A percentile compares a stretch with the other conserved stretches of the same genome.
These are phyloP conservation scores for Melikaiella ostensackeni DNA, from an alignment of 2,888 invertebrate species.

Conservation along the genomic window DNA sequence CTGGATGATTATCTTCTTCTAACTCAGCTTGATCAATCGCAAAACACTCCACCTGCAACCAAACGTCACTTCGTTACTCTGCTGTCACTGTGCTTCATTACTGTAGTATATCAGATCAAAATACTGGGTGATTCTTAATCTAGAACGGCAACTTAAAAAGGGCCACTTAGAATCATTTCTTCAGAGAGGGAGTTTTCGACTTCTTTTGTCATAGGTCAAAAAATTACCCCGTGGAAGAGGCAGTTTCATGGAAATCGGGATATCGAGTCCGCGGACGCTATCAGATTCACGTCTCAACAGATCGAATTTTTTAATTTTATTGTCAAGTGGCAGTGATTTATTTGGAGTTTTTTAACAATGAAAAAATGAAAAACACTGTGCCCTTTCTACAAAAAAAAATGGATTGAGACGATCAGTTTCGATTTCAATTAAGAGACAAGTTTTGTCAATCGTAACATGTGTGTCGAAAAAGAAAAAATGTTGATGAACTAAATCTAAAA, in stretches of 20 bases:
- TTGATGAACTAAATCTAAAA: too few relatives aligned
- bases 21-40: conserved; percentile 83
- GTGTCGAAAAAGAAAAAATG: too few relatives aligned
- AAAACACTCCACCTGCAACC: conserved; percentile 84
- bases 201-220: background rate
- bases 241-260: background rate
- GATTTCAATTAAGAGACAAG: too few relatives aligned
- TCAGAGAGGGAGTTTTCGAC: too few relatives aligned
- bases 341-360: background rate
- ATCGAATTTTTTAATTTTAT: too few relatives aligned
- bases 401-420: too few relatives aligned
- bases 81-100: conserved; percentile 14
- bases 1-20: conserved; percentile 82
- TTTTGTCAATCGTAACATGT: too few relatives aligned
- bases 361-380: too few relatives aligned
- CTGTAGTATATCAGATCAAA: background rate
- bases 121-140: background rate
- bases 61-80: conserved; percentile 47
- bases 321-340: background rate
- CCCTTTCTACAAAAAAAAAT: too few relatives aligned
- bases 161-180: too few relatives aligned
- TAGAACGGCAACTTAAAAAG: background rate
- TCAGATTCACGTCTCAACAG: background rate
- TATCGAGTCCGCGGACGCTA: background rate
- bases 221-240: background rate